Conservation (phyloP, 2,888 invertebrate species). For the Platycheirus albimanus region DNA sequence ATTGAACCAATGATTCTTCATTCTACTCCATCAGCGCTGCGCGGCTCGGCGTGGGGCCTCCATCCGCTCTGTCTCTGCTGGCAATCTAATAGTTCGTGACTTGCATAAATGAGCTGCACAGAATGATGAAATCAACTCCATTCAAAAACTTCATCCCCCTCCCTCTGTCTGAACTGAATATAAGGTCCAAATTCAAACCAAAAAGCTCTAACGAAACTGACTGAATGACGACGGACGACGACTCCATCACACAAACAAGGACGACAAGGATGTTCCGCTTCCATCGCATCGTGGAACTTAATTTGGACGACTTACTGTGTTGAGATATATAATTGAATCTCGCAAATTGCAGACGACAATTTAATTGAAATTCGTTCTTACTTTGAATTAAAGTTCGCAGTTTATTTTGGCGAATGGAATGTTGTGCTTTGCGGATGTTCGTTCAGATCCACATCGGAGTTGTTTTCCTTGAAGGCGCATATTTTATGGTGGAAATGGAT, state of each 20-base stretch:
- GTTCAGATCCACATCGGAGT: neutral
- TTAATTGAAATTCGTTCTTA: conserved; percentile 70
- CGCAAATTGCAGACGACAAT: conserved; percentile 74
- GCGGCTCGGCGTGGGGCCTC: too few relatives aligned
- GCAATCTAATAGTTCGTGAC: conserved; percentile 60
- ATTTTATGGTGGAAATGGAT: too few relatives aligned
- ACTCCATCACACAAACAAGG: too few relatives aligned
- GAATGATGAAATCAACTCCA: conserved; percentile 68
- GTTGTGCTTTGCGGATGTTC: conserved; percentile 6
- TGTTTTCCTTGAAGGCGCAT: neutral
- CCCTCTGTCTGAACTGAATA: neutral
- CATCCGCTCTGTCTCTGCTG: conserved; percentile 11
- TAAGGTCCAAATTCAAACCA: conserved; percentile 6
- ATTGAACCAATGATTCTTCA: conserved; percentile 59
- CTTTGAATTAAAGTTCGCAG: conserved; percentile 30
- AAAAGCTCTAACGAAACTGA: neutral
- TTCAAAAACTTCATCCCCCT: conserved; percentile 50
- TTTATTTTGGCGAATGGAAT: conserved; percentile 17
- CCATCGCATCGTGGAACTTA: conserved; percentile 64
- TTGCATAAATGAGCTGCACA: conserved; percentile 65
- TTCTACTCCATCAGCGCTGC: conserved; percentile 41
- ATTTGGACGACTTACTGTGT: conserved; percentile 66
- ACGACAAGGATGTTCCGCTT: conserved; percentile 32
- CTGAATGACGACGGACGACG: neutral
- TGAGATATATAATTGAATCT: conserved; percentile 67